These are phyloP conservation scores for Anhinga anhinga DNA, from an alignment of 2,113 vertebrate genomes.

Conservation along the genomic window DNA sequence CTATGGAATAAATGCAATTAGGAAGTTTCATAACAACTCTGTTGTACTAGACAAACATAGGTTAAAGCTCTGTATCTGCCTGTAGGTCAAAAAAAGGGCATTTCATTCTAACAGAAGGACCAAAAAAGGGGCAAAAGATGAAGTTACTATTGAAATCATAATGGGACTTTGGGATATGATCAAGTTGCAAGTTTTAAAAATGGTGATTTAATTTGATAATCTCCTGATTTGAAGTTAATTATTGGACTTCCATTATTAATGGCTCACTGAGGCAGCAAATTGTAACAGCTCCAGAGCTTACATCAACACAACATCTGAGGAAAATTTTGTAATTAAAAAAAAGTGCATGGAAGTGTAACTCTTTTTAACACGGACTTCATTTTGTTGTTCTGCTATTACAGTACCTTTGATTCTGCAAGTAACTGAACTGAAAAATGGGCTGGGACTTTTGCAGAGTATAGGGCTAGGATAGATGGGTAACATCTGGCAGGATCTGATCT, in stretches of 20 bases:
- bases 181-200: not conserved
- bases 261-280: not conserved
- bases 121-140: not conserved
- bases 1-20: not conserved
- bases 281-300: not conserved
- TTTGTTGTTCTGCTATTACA: not conserved
- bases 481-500: not conserved
- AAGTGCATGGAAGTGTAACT: not conserved
- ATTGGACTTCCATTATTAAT: not conserved
- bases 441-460: not conserved
- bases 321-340: not conserved
- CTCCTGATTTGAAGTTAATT: not conserved
- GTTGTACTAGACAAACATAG: not conserved
- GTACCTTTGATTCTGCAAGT: not conserved
- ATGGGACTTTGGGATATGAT: not conserved
- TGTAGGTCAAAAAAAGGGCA: not conserved
- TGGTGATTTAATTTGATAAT: not conserved
- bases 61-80: not conserved
- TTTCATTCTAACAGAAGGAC: not conserved
- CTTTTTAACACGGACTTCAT: not conserved
- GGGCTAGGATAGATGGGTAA: not conserved
- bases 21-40: not conserved
- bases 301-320: not conserved
- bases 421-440: not conserved
- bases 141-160: not conserved